Percentiles rank a stretch among this genome's conserved stretches.
These are phyloP conservation scores for Pithys albifrons DNA, from an alignment of 2,113 vertebrate species.

Conservation along the genomic window DNA sequence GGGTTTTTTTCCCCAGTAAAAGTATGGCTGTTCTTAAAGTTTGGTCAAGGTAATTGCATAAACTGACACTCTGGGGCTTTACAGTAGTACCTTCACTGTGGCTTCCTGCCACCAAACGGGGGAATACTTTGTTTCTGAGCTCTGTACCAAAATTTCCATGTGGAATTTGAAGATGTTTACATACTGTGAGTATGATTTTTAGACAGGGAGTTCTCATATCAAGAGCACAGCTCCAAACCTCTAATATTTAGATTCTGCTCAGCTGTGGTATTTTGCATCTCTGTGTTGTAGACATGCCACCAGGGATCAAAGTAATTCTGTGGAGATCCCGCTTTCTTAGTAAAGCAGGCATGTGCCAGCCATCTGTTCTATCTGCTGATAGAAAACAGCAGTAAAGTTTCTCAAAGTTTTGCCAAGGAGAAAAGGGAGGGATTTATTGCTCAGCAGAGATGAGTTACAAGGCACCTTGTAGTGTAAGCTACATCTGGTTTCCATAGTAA, in stretches of 20 bases:
- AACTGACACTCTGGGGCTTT: not conserved
- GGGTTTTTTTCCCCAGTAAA: not conserved
- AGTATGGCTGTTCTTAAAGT: slow-evolving; percentile 1
- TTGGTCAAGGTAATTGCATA: not conserved
- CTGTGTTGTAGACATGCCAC: slow-evolving; percentile 82
- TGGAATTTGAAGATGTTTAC: slow-evolving; percentile 74
- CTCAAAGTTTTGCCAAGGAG: slow-evolving; percentile 80
- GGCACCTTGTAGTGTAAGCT: slow-evolving; percentile 80
- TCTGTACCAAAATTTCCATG: slow-evolving; percentile 55
- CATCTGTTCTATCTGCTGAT: slow-evolving; percentile 87
- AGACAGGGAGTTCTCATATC: slow-evolving; percentile 61
- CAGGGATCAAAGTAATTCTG: slow-evolving; percentile 83
- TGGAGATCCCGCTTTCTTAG: slow-evolving; percentile 79
- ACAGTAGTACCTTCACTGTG: not conserved
- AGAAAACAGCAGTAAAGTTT: slow-evolving; percentile 84
- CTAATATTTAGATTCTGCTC: slow-evolving; percentile 79
- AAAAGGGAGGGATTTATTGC: slow-evolving; percentile 74
- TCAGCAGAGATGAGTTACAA: slow-evolving; percentile 81
- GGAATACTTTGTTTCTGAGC: slow-evolving; percentile 68
- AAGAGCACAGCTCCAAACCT: slow-evolving; percentile 68
- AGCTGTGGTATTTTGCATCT: slow-evolving; percentile 83
- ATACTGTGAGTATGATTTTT: slow-evolving; percentile 64
- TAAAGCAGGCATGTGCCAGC: slow-evolving; percentile 85
- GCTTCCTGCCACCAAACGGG: slow-evolving; percentile 61
- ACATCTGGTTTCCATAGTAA: slow-evolving; percentile 78